Evolutionary conservation across 1,140 invertebrate species (phyloP), one percentile per base, ranked within the genome.

Genomic region (Drosophila pseudoananassae): DNA sequence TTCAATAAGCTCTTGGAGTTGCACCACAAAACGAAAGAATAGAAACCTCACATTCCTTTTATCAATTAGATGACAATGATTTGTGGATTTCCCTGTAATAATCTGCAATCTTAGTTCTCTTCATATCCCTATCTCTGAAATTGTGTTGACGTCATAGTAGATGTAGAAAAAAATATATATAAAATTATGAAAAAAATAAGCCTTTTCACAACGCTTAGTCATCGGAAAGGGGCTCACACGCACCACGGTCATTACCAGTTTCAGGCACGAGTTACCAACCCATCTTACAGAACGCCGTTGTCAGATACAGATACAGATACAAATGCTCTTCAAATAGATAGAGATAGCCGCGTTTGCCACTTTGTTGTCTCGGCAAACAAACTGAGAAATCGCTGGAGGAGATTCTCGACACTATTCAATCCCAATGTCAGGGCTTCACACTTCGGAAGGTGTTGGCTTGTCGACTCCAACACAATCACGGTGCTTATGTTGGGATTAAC

Each of bases 371-470:
- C 12, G 33, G 25, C 43, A 65, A 51, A 55, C 43, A 55, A 71
- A 73, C n/a, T 38, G 51, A 49, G 43, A 31, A 25, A 38, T 46
- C 29, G 46, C 15, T 51, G 33, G 33, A 8, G 10, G 46, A 56
- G 60, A 71, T 36, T 71, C 63, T 68, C 50, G 10, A 36, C 10
- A 7, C 45, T 25, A 64, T 31, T 66, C 63, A 51, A 64, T 31
- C 36, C 51, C 68, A 71, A 71, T 71, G 68, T 71, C 68, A 59
- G 38, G 53, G 65, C 27, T 68, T 69, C 64, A 17, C 66, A 70
- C 66, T 68, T 70, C 38, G 40, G 27, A 38, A 70, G 64, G 43
- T 69, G 66, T 68, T 33, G 49, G 25, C 43, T 40, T 15, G 57
- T 38, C 15, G 51, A 15, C 12, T 64, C 10, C 4, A 6, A 17